Evolutionary conservation across 2,888 invertebrate genomes (phyloP), one percentile per base, ranked within the genome.

Genomic region (Drosophila paramelanica): DNA sequence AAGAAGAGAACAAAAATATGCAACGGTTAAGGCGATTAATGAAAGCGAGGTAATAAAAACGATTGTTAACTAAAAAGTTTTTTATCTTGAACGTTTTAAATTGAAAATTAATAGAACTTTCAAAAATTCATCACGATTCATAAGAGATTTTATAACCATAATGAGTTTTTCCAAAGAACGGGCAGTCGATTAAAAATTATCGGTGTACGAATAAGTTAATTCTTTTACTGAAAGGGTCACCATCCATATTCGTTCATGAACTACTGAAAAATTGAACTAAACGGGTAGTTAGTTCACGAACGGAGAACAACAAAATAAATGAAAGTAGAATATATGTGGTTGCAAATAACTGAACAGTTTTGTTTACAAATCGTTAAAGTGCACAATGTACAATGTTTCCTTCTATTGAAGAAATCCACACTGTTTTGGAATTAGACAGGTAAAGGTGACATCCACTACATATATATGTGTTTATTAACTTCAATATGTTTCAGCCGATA

Each of bases 401-500:
- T 42, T 59, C 60, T 7, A 38, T 14, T 11, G 73, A 56, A 33
- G 77, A 67, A 51, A 45, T 74, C 20, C 47, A 61, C 3, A 62
- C 72, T 1, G 55, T 59, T 45, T 20, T 67, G n/a, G 67, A 74
- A 33, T 45, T 77, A n/a, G 73, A 74, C 47, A 74, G 74, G 74
- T 74, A 67, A 56, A 3, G 1, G 10, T 5, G 1, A 6, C 5
- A 14, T 14, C 4, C 13, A 31, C 2, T 10, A 13, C 1, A 14
- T 17, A 10, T 5, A 33, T 7, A 5, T 4, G 10, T 20, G 25
- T 10, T 17, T 14, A 17, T 27, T n/a, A 25, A 27, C 5, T 23
- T 46, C 10, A 27, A 31, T 23, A 1, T 49, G 25, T 80, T 94
- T 73, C 93, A 98, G 98, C 92, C 97, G 97, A 25, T 96, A 97